A percentile compares a stretch with the other conserved stretches of the same genome.
Evolutionary conservation across 2,888 invertebrate genomes (phyloP).

Genomic region (Neoaliturus tenellus): DNA sequence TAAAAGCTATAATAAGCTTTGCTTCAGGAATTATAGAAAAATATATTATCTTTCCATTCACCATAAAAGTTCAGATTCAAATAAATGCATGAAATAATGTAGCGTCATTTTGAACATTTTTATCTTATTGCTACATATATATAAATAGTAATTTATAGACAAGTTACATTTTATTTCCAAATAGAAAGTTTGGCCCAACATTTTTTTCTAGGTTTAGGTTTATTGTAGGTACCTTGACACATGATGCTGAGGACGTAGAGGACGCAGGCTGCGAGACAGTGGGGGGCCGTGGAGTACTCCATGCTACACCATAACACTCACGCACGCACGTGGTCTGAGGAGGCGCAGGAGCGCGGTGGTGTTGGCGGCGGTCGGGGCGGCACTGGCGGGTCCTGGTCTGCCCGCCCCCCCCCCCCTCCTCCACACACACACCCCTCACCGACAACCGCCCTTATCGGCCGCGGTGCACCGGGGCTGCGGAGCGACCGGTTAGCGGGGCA

Average conservation of each 20-base stretch:
- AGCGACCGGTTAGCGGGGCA: neutral
- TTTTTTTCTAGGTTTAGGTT: too few relatives aligned
- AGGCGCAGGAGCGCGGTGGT: neutral
- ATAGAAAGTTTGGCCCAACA: too few relatives aligned
- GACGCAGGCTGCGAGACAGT: slow-evolving; percentile 17
- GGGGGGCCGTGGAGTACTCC: neutral
- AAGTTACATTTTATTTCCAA: too few relatives aligned
- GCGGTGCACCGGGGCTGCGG: neutral
- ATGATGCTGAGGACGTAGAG: slow-evolving; percentile 33
- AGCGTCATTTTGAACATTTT: too few relatives aligned
- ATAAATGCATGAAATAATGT: too few relatives aligned
- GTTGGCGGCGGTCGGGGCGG: neutral
- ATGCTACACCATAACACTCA: slow-evolving; percentile 39
- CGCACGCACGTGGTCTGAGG: slow-evolving; percentile 9
- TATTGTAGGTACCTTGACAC: slow-evolving; percentile 54
- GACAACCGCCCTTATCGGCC: neutral
- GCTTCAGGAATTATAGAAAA: too few relatives aligned
- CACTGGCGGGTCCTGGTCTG: neutral
- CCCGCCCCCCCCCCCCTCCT: neutral
- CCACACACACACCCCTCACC: neutral
- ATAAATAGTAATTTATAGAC: too few relatives aligned
- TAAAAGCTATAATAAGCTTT: too few relatives aligned
- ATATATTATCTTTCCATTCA: too few relatives aligned
- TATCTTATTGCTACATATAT: too few relatives aligned
- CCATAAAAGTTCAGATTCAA: too few relatives aligned